phyloP scores from a whole-genome alignment of 2,113 vertebrate species.

The Nibea albiflora region DNA sequence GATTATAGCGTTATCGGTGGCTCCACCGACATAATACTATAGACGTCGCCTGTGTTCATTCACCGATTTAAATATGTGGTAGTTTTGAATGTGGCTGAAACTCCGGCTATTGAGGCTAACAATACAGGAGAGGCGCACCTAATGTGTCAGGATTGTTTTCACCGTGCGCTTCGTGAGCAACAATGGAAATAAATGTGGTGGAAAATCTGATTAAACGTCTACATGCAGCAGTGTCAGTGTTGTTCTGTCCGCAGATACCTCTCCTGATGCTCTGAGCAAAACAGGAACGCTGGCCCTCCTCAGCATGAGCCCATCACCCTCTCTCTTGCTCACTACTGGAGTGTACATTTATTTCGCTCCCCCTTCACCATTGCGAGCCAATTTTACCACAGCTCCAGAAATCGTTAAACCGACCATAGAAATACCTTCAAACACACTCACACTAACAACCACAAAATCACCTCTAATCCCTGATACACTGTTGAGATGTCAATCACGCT shows the following conservation, averaged over 20 bases:
- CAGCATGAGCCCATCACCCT: conserved; percentile 47
- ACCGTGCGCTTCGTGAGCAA: neutral
- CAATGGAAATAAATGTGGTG: neutral
- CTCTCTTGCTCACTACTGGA: conserved; percentile 5
- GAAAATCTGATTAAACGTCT: neutral
- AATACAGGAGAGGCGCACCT: neutral
- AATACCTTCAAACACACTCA: conserved; percentile 50
- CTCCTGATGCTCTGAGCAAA: conserved; percentile 13
- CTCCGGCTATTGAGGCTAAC: neutral
- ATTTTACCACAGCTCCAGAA: conserved; percentile 26
- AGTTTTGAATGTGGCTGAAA: conserved; percentile 3
- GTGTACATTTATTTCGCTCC: conserved; percentile 22
- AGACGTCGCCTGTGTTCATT: neutral
- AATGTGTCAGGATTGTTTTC: neutral
- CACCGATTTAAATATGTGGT: conserved; percentile 15
- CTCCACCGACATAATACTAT: neutral
- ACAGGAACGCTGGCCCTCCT: conserved; percentile 21
- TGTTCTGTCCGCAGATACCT: conserved; percentile 2
- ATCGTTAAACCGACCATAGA: conserved; percentile 34
- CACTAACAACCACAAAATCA: conserved; percentile 69
- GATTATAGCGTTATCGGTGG: conserved; percentile 34
- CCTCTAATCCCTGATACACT: conserved; percentile 61
- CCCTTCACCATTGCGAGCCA: conserved; percentile 21
- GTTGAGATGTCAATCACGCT: conserved; percentile 65
- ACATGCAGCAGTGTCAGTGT: neutral